Conservation (phyloP, 2,113 vertebrate species). For the Alethe castanea region DNA sequence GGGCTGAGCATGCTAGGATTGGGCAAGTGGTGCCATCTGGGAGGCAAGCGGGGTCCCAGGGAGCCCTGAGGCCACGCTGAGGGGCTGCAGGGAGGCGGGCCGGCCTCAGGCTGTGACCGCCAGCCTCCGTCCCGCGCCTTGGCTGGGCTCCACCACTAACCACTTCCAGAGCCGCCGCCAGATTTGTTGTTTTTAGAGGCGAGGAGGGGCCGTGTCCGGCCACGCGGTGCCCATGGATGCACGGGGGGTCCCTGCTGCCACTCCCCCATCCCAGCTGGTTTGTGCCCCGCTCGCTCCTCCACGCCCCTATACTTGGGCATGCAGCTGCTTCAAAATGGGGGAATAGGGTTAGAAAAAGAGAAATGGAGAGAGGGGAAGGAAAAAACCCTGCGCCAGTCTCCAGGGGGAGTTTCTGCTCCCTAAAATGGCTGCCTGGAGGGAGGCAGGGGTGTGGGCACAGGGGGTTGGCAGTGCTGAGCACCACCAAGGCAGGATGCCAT, state of each 20-base stretch:
- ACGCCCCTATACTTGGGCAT: rapidly evolving
- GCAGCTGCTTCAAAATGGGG: not conserved
- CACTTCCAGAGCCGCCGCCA: slow-evolving; percentile 5
- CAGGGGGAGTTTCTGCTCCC: slow-evolving; percentile 24
- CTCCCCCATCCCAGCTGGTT: not conserved
- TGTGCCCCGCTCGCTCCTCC: not conserved
- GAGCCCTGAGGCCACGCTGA: not conserved
- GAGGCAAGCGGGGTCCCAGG: not conserved
- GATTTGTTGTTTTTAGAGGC: slow-evolving; percentile 29
- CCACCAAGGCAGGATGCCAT: not conserved
- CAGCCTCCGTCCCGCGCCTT: not conserved
- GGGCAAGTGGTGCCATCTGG: not conserved
- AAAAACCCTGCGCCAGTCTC: not conserved
- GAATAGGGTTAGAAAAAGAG: not conserved
- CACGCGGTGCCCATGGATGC: not conserved
- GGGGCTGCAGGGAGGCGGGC: not conserved
- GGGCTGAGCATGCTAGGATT: rapidly evolving
- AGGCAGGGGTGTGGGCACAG: not conserved
- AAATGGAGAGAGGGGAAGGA: not conserved
- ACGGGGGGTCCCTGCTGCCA: not conserved
- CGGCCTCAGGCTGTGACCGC: not conserved
- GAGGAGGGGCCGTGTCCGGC: not conserved
- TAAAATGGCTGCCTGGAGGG: slow-evolving; percentile 71
- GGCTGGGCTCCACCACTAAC: slow-evolving; percentile 2
- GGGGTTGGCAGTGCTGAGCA: not conserved